Evolutionary conservation across 2,888 invertebrate genomes (phyloP).

Genomic region (Frankliniella intonsa): DNA sequence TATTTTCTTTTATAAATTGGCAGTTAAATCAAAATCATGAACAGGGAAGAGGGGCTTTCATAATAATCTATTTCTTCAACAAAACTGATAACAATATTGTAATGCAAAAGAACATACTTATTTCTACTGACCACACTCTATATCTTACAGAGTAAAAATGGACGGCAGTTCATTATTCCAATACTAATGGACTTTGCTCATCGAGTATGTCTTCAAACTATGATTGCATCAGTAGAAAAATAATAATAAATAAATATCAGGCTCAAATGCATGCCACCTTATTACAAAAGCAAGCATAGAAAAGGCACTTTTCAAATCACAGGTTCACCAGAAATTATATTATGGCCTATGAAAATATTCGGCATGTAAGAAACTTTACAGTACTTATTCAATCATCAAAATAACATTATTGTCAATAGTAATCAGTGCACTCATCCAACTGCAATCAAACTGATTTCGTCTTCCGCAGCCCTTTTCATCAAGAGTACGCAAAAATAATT

Average conservation of each 20-base stretch:
- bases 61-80: background rate
- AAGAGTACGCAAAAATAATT: background rate
- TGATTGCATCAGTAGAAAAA: too few relatives aligned
- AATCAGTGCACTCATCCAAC: background rate
- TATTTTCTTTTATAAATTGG: background rate
- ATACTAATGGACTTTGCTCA: background rate
- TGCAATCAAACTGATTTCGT: slow-evolving; percentile 18
- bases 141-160: background rate
- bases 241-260: background rate
- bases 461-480: slow-evolving; percentile 6
- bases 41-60: background rate
- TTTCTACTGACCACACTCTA: background rate
- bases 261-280: background rate
- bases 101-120: background rate
- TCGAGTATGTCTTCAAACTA: background rate
- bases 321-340: background rate
- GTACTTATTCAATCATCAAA: background rate
- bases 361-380: background rate
- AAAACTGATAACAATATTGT: background rate
- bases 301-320: background rate
- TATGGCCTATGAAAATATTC: background rate
- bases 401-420: background rate
- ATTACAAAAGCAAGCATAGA: background rate
- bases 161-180: slow-evolving; percentile 15
- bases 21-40: background rate